A percentile compares a stretch with the other conserved stretches of the same genome.
Evolutionary conservation across 2,797 vertebrate genomes (phyloP).

Genomic region (Thalassophryne amazonica): DNA sequence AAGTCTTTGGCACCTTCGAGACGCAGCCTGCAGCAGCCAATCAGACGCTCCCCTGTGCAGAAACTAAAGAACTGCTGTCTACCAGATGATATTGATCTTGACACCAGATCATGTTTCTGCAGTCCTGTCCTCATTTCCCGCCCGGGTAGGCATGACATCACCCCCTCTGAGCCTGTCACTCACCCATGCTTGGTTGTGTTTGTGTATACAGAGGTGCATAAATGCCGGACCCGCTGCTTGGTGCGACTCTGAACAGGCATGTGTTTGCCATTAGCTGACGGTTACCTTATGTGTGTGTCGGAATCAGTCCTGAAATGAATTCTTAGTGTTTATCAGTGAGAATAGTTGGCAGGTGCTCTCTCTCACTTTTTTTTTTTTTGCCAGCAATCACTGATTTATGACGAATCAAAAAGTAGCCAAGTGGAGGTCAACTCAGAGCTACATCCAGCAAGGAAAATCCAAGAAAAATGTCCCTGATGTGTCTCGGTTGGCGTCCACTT

Average conservation of each 20-base stretch:
- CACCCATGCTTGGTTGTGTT: conserved; percentile 4
- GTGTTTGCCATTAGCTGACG: conserved; percentile 47
- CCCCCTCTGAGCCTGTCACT: not conserved
- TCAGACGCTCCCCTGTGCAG: conserved; percentile 12
- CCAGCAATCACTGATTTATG: conserved; percentile 48
- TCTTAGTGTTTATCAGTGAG: conserved; percentile 33
- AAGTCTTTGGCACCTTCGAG: conserved; percentile 10
- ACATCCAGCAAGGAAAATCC: conserved; percentile 30
- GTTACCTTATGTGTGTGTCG: conserved; percentile 31
- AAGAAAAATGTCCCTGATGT: conserved; percentile 52
- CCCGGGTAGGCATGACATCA: conserved; percentile 7
- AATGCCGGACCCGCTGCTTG: conserved; percentile 6
- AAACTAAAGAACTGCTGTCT: not conserved
- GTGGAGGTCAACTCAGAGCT: conserved; percentile 31
- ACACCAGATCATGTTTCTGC: not conserved
- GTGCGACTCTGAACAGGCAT: conserved; percentile 23
- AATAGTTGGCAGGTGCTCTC: conserved; percentile 43
- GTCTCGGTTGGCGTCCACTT: conserved; percentile 27
- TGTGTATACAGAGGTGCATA: conserved; percentile 7
- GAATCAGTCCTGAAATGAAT: conserved; percentile 14
- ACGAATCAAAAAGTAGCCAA: not conserved
- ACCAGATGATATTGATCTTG: conserved; percentile 1
- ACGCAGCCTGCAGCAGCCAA: not conserved
- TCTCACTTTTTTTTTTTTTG: conserved; percentile 20
- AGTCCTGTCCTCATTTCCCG: conserved; percentile 6